Conservation (phyloP, 1,140 invertebrate species). For the Xylocopa sonorina region DNA sequence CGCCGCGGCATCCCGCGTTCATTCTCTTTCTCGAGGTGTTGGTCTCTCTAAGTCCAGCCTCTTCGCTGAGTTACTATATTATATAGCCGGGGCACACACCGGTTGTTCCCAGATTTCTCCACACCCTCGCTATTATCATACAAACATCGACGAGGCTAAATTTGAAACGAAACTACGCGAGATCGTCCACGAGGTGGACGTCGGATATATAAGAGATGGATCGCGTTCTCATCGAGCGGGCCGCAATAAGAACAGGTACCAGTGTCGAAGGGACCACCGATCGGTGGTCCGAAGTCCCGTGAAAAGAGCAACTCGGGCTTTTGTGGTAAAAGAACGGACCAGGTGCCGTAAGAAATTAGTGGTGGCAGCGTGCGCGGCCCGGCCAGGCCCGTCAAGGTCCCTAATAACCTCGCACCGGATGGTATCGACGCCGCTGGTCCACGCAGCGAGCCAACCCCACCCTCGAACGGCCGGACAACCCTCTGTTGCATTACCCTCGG, state of each 20-base stretch:
- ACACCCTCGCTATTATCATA: conserved; percentile 81
- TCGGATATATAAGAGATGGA: too few relatives aligned
- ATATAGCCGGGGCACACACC: background rate
- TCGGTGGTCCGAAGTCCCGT: conserved; percentile 5
- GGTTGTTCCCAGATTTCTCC: conserved; percentile 68
- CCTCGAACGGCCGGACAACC: conserved; percentile 9
- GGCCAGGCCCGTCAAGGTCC: conserved; percentile 60
- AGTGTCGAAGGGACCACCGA: background rate
- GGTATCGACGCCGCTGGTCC: conserved; percentile 74
- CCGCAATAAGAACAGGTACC: conserved; percentile 22
- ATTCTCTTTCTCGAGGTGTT: conserved; percentile 27
- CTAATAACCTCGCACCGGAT: conserved; percentile 74
- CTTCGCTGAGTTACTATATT: background rate
- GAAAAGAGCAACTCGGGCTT: conserved; percentile 24
- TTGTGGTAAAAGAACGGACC: conserved; percentile 67
- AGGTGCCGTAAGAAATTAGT: conserved; percentile 73
- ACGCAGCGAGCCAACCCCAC: conserved; percentile 11
- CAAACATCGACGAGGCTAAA: conserved; percentile 79
- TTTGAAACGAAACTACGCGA: too few relatives aligned
- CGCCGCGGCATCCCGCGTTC: conserved; percentile 22
- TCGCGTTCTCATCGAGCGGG: conserved; percentile 17
- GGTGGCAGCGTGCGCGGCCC: conserved; percentile 53
- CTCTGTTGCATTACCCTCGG: conserved; percentile 76
- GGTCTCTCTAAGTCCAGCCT: conserved; percentile 35
- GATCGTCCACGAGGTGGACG: too few relatives aligned